Evolutionary conservation across 2,888 invertebrate species (phyloP).

Genomic region (Lasioglossum oenotherae): DNA sequence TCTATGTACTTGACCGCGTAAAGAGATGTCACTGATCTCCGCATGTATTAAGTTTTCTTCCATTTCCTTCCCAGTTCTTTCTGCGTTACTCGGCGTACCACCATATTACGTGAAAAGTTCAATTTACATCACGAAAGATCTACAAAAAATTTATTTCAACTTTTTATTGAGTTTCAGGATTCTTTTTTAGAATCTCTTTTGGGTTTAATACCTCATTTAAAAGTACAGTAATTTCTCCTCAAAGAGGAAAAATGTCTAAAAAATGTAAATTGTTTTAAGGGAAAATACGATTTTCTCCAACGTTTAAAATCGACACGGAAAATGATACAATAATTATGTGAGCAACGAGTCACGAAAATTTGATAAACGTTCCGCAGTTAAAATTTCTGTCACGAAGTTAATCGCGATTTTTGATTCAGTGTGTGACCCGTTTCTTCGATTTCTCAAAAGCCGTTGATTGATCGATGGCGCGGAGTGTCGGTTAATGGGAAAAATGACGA

Average conservation of each 20-base stretch:
- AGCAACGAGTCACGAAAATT: neutral
- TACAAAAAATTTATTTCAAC: too few relatives aligned
- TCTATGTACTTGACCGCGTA: slow-evolving; percentile 65
- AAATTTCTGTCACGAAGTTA: neutral
- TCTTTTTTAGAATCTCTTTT: neutral
- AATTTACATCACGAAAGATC: neutral
- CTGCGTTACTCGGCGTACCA: neutral
- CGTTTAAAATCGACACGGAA: neutral
- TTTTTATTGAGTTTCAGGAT: neutral
- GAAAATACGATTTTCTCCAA: neutral
- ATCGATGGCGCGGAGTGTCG: slow-evolving; percentile 53
- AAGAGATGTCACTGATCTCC: slow-evolving; percentile 51
- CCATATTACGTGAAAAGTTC: neutral
- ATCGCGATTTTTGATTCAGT: slow-evolving; percentile 52
- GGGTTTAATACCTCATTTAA: too few relatives aligned
- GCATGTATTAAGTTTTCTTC: slow-evolving; percentile 6
- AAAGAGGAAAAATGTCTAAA: too few relatives aligned
- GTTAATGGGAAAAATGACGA: slow-evolving; percentile 73
- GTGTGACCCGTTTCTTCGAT: slow-evolving; percentile 44
- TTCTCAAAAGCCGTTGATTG: slow-evolving; percentile 59
- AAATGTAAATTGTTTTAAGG: neutral
- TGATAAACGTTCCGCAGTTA: neutral
- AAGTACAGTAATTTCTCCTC: neutral
- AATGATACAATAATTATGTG: neutral
- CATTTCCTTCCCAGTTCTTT: slow-evolving; percentile 28